Base-by-base conservation (phyloP, 2,797 vertebrate genomes). In the Catamblyrhynchus diadema region DNA sequence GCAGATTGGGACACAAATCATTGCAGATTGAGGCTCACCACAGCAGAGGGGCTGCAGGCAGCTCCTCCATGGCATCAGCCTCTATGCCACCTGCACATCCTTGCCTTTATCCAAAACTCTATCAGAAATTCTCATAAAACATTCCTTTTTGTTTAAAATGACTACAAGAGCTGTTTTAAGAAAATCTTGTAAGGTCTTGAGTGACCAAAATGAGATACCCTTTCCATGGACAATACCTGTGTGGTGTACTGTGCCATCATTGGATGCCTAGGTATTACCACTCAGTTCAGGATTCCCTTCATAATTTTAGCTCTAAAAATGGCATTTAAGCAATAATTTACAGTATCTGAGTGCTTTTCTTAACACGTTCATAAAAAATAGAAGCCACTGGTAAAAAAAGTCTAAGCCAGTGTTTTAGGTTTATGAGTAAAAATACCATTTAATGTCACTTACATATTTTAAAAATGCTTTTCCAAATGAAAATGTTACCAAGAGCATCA, bases 221-320 rank as follows among this genome's bases (percentile, higher is more conserved):
- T 41, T 65, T 41, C 45, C 23, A 37, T 7, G 6, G n/a, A 50
- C 1, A 4, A 19, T 41, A 23, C 20, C 39, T 77, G 7, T 1
- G 2, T 3, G 1, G 8, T 48, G 13, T 61, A 20, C 21, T 37
- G 14, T 14, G 6, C 14, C 1, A 1, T 23, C 19, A 27, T 4
- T 0, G 1, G 20, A 41, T 35, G 25, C 20, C 35, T 37, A 15
- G n/a, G 20, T 7, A 5, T 59, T 50, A 30, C 9, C 1, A 4
- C 35, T 32, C 5, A 37, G 23, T 32, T 51, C n/a, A 35, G 45
- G 14, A 35, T 39, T 67, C 20, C 35, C 17, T 69, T 53, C 44
- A 27, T 13, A 41, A 3, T 39, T 64, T 69, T 67, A 81, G 18
- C 14, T 59, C 60, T 77, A 61, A 66, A 39, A 92, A 67, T 59